Base-by-base conservation (phyloP, 2,113 vertebrate genomes). In the Gambusia holbrooki region DNA sequence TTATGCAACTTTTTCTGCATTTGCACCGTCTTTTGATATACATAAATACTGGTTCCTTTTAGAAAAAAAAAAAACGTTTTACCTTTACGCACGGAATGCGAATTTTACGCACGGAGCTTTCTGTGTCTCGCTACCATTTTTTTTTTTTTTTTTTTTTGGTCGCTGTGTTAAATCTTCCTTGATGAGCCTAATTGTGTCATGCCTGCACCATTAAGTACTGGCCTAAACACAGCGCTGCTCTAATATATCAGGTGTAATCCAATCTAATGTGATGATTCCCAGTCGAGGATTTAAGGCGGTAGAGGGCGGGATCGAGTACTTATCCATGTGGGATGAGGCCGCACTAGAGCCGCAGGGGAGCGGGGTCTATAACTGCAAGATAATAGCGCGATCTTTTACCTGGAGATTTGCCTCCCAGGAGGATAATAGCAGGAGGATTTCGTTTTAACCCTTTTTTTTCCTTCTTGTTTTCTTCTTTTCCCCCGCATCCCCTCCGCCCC, bases 241-340 rank as follows among this genome's bases (percentile, higher is more conserved):
- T 92, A 87, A 90, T 83, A 78, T 83, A 92, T 83, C 92, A 93
- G 91, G 86, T 94, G 94, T 94, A 95, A 94, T 94, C 94, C 94
- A 93, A 94, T 93, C 92, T 94, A 93, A 93, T 91, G 90, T 88
- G 91, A 90, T 89, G 90, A 88, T 85, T 86, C 73, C 51, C 79
- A 82, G 80, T 89, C 65, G 88, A 82, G 91, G 91, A 87, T 93
- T 93, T 92, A 90, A 58, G 87, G 90, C 90, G 86, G 77, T 84
- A 80, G 92, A 88, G 92, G 93, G 93, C 90, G 94, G 93, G 93
- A 92, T 88, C 19, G 83, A 84, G 71, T 83, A 83, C 85, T 90
- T 90, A 89, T 87, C 85, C 78, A 58, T 74, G 42, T 69, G 69
- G 71, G 81, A 85, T 82, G 89, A 93, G 79, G 89, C 83, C 72